Evolutionary conservation across 2,113 vertebrate genomes (phyloP).

Genomic region (Rattus norvegicus): GRCr8 NC_086031.1:2707001-2707500

Average conservation of each 20-base stretch:
- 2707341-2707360: not conserved
- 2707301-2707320: not conserved
- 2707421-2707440: too few species aligned
- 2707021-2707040: too few species aligned
- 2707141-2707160: not conserved
- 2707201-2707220: not conserved
- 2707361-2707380: not conserved
- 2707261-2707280: not conserved
- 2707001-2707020: too few species aligned
- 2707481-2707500: too few species aligned
- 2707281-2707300: not conserved
- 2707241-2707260: not conserved
- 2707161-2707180: not conserved
- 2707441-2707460: too few species aligned
- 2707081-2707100: not conserved
- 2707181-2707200: not conserved
- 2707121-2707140: not conserved
- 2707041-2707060: too few species aligned
- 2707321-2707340: not conserved
- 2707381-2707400: not conserved
- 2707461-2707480: too few species aligned
- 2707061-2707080: too few species aligned
- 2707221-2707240: not conserved
- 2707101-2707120: not conserved
- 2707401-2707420: not conserved